Conservation (phyloP, 2,113 vertebrate genomes). For the Campylomormyrus numenius region DNA sequence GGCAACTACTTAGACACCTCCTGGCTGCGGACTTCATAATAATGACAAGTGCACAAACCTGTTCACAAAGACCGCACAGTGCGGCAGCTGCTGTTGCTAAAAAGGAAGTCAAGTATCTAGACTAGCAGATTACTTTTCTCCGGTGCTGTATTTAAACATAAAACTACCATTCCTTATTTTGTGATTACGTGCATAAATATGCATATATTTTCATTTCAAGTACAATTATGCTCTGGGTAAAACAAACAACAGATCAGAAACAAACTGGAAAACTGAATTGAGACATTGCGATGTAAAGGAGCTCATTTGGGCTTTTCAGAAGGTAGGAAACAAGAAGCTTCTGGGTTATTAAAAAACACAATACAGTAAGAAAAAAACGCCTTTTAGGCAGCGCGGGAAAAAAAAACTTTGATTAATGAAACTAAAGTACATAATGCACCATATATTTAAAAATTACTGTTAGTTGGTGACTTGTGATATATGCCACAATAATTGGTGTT, state of each 20-base stretch:
- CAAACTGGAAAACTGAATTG: not conserved
- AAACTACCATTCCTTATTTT: not conserved
- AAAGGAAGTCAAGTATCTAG: slow-evolving; percentile 17
- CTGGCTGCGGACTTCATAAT: slow-evolving; percentile 22
- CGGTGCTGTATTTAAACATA: not conserved
- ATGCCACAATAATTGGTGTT: not conserved
- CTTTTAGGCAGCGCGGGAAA: not conserved
- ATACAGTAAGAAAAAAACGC: not conserved
- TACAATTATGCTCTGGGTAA: not conserved
- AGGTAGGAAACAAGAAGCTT: not conserved
- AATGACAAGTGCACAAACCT: slow-evolving; percentile 23
- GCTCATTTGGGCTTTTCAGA: not conserved
- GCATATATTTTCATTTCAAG: not conserved
- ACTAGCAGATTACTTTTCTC: not conserved
- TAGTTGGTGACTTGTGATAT: not conserved
- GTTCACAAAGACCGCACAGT: slow-evolving; percentile 12
- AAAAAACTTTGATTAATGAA: not conserved
- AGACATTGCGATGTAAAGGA: not conserved
- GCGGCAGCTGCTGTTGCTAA: slow-evolving; percentile 29
- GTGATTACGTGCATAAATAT: not conserved
- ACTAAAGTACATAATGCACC: not conserved
- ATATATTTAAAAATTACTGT: not conserved
- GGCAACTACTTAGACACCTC: slow-evolving; percentile 15
- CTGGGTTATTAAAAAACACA: not conserved
- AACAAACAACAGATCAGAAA: not conserved